A percentile compares a stretch with the other conserved stretches of the same genome.
Conservation (phyloP, 2,113 vertebrate species). For the Equus quagga region DNA sequence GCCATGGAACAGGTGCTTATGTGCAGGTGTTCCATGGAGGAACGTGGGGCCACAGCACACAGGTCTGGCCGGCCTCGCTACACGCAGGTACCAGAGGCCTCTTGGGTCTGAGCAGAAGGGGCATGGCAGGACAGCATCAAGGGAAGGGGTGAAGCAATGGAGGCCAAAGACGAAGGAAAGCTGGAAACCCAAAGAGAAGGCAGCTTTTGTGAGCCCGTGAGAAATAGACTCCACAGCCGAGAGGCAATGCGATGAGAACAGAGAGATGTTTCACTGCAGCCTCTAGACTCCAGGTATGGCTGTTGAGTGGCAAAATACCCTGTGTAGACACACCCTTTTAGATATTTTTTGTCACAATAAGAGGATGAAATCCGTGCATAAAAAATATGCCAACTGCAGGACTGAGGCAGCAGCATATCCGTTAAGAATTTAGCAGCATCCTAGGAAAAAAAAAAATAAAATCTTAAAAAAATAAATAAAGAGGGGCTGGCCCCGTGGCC, state of each 20-base stretch:
- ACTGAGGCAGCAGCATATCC: too few species aligned
- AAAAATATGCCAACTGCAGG: too few species aligned
- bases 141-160: accelerated
- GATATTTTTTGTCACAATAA: accelerated
- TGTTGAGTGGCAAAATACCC: accelerated
- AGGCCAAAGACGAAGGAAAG: too few species aligned
- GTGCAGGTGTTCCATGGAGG: accelerated
- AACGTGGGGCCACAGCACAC: too few species aligned
- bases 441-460: too few species aligned
- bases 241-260: accelerated
- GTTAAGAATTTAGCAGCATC: neutral
- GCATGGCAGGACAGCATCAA: accelerated
- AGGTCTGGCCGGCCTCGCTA: too few species aligned
- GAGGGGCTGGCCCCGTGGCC: too few species aligned
- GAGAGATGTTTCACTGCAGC: accelerated
- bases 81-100: neutral
- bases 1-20: accelerated
- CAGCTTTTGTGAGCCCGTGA: too few species aligned
- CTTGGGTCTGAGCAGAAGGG: neutral
- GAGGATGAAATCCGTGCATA: neutral
- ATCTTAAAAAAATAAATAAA: too few species aligned
- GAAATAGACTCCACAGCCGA: neutral
- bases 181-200: neutral
- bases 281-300: neutral
- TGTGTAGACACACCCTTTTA: too few species aligned